Evolutionary conservation across 2,797 vertebrate species (phyloP), one percentile per base, ranked within the genome.

Genomic region (Muscicapa comitata): DNA sequence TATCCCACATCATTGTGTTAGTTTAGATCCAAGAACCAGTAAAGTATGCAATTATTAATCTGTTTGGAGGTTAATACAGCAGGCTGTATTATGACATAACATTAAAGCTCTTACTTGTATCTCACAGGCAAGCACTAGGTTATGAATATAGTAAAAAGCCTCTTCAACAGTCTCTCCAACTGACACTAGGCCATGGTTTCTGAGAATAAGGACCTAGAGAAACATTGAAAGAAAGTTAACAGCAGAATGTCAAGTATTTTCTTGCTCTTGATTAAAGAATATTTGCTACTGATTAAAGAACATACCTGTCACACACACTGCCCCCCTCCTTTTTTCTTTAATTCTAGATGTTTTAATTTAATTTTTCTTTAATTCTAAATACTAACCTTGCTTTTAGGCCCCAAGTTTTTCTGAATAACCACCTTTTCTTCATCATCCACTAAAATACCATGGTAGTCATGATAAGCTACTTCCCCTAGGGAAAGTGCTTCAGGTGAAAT

Each of bases 141-240:
- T 99, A 96, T 99, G 99, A 89, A 99, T 99, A 91, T 99, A 99
- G 97, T 99, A 99, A 97, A 99, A 99, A 72, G 99, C 99, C 95
- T 99, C 99, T 95, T 99, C 99, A 37, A 99, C 98, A 0, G 99
- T 99, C 98, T 99, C 99, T 24, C 99, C 99, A 18, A 99, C 98
- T 8, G 99, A 98, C 57, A 99, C 98, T 37, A 99, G 97, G 38
- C 99, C 99, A 6, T 99, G 99, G 88, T 99, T 99, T 96, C 99
- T 98, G 63, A 99, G 98, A 95, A 99, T 99, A 61, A 99, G 98
- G 73, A 99, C 99, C 99, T 99, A 71, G 16, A 74, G 29, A 78
- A 15, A 51, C 29, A 90, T 90, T 45, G 33, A 91, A 67, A 61
- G 51, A 72, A 62, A 82, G 37, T 76, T 24, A 87, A 35, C 13